Conservation (phyloP, 2,888 invertebrate genomes). For the Conus canariensis region DNA sequence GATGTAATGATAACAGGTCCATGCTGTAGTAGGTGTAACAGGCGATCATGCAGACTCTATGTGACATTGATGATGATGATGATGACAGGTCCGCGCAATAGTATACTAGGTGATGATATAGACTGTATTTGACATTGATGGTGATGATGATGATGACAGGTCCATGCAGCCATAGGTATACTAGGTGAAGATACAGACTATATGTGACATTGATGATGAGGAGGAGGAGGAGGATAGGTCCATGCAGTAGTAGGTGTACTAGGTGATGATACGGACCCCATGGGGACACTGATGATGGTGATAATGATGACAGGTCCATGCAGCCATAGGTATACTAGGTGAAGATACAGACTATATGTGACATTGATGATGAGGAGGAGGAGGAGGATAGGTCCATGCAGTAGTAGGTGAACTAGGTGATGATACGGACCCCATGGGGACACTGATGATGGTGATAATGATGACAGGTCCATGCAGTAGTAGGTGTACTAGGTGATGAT, state of each 20-base stretch:
- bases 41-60: too few species aligned
- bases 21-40: too few species aligned
- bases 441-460: slow-evolving; percentile 80
- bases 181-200: too few species aligned
- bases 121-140: slow-evolving; percentile 95
- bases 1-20: too few species aligned
- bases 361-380: too few species aligned
- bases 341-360: not conserved
- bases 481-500: slow-evolving; percentile 97
- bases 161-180: too few species aligned
- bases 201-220: too few species aligned
- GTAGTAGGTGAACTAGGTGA: slow-evolving; percentile 99
- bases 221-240: slow-evolving; percentile 81
- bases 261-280: slow-evolving; percentile 99
- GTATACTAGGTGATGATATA: slow-evolving; percentile 97
- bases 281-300: slow-evolving; percentile 87
- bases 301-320: not conserved
- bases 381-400: slow-evolving; percentile 87
- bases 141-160: not conserved
- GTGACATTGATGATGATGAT: too few species aligned
- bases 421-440: slow-evolving; percentile 99
- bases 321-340: not conserved
- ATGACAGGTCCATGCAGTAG: slow-evolving; percentile 96
- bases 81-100: slow-evolving; percentile 93
- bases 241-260: slow-evolving; percentile 99